Conservation (phyloP, 2,888 invertebrate species). For the Macrophya alboannulata region DNA sequence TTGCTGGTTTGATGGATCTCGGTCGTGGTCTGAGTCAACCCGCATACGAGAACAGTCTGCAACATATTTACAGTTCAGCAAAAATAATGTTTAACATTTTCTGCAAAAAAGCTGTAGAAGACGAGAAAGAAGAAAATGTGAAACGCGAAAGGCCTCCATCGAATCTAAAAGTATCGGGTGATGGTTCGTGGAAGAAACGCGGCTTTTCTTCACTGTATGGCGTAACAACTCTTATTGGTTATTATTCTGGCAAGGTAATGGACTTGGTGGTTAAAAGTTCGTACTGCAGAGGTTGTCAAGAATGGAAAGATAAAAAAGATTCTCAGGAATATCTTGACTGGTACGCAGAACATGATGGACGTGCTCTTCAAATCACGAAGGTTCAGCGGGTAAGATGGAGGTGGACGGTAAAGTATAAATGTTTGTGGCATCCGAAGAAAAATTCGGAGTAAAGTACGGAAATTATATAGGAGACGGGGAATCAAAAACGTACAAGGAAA, state of each 20-base stretch:
- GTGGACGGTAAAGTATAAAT: background rate
- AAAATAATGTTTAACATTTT: slow-evolving; percentile 46
- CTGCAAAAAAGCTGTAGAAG: slow-evolving; percentile 58
- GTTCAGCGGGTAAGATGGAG: background rate
- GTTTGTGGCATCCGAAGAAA: background rate
- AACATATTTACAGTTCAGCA: slow-evolving; percentile 23
- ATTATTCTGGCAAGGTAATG: slow-evolving; percentile 25
- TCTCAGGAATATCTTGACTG: slow-evolving; percentile 3
- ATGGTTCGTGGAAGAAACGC: slow-evolving; percentile 52
- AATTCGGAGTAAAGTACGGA: background rate
- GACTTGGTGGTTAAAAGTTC: slow-evolving; percentile 6
- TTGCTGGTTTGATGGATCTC: slow-evolving; percentile 61
- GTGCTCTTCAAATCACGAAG: slow-evolving; percentile 1
- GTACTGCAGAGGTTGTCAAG: background rate
- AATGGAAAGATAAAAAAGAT: background rate
- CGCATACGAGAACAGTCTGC: slow-evolving; percentile 43
- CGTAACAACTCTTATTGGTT: slow-evolving; percentile 36
- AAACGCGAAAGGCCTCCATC: slow-evolving; percentile 53
- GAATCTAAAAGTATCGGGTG: slow-evolving; percentile 31
- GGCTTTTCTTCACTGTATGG: slow-evolving; percentile 45
- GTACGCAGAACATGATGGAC: background rate
- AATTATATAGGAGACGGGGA: slow-evolving; percentile 32
- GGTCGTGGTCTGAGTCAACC: slow-evolving; percentile 53
- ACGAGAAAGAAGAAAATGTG: slow-evolving; percentile 57
- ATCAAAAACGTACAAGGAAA: slow-evolving; percentile 28